Base-by-base conservation (phyloP, 1,140 invertebrate genomes). In the Meloidogyne exigua region DNA sequence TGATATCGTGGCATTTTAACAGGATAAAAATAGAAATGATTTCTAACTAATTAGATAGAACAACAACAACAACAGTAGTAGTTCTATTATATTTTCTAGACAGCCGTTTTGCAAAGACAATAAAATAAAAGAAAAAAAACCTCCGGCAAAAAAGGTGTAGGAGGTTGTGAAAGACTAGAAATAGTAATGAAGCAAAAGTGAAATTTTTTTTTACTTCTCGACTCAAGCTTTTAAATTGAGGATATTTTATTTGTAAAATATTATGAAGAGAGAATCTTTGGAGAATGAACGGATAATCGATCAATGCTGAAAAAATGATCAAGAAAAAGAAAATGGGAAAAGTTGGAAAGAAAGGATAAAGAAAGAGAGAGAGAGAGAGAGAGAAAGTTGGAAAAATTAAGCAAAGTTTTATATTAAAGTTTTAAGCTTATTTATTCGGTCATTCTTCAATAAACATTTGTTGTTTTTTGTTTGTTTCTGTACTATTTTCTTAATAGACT, bases 1-100 rank as follows among this genome's bases (percentile, higher is more conserved):
- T 76, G 71, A 66, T 81, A 87, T 12, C 85, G 85, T 23, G 75
- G 76, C 81, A 84, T 79, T 76, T 76, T 76, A 26, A 18, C 11
- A 28, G 3, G 57, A 23, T 2, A 12, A 44, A 49, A 49, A 18
- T 2, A 49, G 18, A 57, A 57, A n/a, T 57, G 49, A 7, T n/a
- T 57, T 57, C 21, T 57, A 57, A n/a, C 49, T 57, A 57, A 57
- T 57, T 57, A 57, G 10, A 57, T 57, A 57, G 7, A 57, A 49
- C 44, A 57, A 57, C 9, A 57, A n/a, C 49, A 39, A 10, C 28
- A 32, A 7, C 7, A 32, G 28, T 32, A 3, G 7, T 4, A 7
- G 3, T 21, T 57, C 0, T 57, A 57, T n/a, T n/a, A n/a, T n/a
- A n/a, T n/a, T n/a, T 49, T 57, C n/a, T 5, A 57, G 49, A 57